Conservation (phyloP, 2,113 vertebrate genomes). For the Chinchilla lanigera region DNA sequence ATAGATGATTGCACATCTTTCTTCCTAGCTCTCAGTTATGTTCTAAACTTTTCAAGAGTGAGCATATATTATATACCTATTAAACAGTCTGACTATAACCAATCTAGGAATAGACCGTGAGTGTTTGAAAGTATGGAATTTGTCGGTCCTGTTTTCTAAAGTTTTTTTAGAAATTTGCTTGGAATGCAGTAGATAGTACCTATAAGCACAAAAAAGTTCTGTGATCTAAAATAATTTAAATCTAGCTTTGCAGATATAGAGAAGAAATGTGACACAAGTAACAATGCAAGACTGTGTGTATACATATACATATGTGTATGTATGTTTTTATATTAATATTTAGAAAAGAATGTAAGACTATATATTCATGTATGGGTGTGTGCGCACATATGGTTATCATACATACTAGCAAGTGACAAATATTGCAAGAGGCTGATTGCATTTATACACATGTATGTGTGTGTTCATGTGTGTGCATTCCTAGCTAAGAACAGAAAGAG, state of each 20-base stretch:
- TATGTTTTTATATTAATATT: neutral
- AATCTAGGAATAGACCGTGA: neutral
- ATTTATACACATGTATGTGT: neutral
- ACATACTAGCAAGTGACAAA: neutral
- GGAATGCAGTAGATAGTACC: neutral
- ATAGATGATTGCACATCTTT: neutral
- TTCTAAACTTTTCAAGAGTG: neutral
- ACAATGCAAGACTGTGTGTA: neutral
- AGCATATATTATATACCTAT: neutral
- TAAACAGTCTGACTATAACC: neutral
- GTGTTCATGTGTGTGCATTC: neutral
- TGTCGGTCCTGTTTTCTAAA: neutral
- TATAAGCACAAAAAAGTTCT: neutral
- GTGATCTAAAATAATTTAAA: neutral
- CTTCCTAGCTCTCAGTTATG: neutral
- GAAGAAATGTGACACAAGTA: neutral
- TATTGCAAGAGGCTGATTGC: neutral
- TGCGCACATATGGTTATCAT: neutral
- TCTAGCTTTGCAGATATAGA: neutral
- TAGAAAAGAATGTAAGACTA: neutral
- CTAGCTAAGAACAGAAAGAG: neutral
- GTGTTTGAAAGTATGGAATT: neutral
- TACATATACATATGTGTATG: neutral
- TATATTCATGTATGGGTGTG: neutral
- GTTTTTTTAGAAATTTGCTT: slow-evolving; percentile 40